phyloP scores from a whole-genome alignment of 2,888 invertebrate genomes.

The Hirtodrosophila confusa region DNA sequence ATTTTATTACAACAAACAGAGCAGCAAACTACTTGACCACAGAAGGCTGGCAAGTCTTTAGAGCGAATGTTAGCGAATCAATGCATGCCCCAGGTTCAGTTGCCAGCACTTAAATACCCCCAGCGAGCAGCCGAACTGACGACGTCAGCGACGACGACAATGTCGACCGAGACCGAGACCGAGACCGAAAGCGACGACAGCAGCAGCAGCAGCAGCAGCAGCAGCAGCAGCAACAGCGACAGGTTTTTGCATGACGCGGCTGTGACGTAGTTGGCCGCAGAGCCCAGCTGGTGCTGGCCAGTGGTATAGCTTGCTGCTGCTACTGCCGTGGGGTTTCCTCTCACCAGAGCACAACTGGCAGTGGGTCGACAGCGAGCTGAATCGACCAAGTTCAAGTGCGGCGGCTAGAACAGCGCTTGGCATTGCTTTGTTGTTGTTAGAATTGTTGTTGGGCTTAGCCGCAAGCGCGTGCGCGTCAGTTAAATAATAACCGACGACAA shows the following conservation, averaged over 20 bases:
- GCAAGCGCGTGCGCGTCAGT: constrained; percentile 72
- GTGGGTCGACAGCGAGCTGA: constrained; percentile 72
- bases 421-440: constrained; percentile 42
- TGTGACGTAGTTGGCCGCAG: constrained; percentile 64
- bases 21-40: constrained; percentile 82
- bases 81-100: constrained; percentile 88
- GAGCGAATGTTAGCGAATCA: constrained; percentile 89
- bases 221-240: constrained; percentile 43
- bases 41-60: constrained; percentile 85
- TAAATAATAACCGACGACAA: constrained; percentile 31
- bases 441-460: constrained; percentile 61
- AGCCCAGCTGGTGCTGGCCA: constrained; percentile 37
- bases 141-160: constrained; percentile 30
- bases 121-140: constrained; percentile 43
- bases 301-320: constrained; percentile 15
- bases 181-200: constrained; percentile 15
- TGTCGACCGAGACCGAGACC: constrained; percentile 53
- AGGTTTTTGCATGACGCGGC: constrained; percentile 79
- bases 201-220: no score
- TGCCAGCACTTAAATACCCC: constrained; percentile 88
- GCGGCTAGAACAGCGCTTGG: constrained; percentile 75
- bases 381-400: constrained; percentile 77
- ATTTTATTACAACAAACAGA: constrained; percentile 83
- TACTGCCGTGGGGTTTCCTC: constrained; percentile 69
- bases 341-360: constrained; percentile 67